These are phyloP conservation scores for Thymelicus sylvestris DNA, from an alignment of 2,888 invertebrate genomes.

Conservation along the genomic window DNA sequence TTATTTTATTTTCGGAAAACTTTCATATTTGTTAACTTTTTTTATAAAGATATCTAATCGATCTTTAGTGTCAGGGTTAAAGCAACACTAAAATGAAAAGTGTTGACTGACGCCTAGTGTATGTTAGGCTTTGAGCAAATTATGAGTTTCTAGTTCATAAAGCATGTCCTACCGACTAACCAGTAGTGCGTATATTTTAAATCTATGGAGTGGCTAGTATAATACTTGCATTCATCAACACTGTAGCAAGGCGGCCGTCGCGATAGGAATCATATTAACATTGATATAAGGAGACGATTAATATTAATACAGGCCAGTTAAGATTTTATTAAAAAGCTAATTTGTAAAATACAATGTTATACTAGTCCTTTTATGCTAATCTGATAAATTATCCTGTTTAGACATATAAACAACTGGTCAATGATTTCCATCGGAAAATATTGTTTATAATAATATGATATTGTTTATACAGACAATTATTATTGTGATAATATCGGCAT, in stretches of 20 bases:
- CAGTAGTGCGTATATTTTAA: background rate
- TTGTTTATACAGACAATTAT: too few relatives aligned
- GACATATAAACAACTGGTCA: conserved; percentile 13
- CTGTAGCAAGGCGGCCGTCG: conserved; percentile 44
- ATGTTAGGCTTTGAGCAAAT: background rate
- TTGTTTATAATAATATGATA: too few relatives aligned
- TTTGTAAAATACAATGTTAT: conserved; percentile 55
- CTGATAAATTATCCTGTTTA: conserved; percentile 25
- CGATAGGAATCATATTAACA: conserved; percentile 44
- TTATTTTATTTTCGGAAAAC: too few relatives aligned
- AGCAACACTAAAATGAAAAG: background rate
- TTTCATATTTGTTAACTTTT: too few relatives aligned
- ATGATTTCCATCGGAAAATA: conserved; percentile 16
- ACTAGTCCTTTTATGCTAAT: conserved; percentile 44
- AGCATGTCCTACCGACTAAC: conserved; percentile 3
- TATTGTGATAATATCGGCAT: too few relatives aligned
- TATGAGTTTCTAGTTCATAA: conserved; percentile 27
- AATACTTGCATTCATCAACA: conserved; percentile 36
- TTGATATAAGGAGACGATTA: conserved; percentile 57
- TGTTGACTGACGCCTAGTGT: background rate
- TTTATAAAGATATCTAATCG: too few relatives aligned
- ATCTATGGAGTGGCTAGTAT: conserved; percentile 28
- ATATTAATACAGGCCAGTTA: conserved; percentile 54
- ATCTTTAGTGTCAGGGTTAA: too few relatives aligned
- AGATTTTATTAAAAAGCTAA: conserved; percentile 34